A percentile compares a stretch with the other conserved stretches of the same genome.
phyloP scores from a whole-genome alignment of 2,113 vertebrate genomes.

The Nannospalax galili region DNA sequence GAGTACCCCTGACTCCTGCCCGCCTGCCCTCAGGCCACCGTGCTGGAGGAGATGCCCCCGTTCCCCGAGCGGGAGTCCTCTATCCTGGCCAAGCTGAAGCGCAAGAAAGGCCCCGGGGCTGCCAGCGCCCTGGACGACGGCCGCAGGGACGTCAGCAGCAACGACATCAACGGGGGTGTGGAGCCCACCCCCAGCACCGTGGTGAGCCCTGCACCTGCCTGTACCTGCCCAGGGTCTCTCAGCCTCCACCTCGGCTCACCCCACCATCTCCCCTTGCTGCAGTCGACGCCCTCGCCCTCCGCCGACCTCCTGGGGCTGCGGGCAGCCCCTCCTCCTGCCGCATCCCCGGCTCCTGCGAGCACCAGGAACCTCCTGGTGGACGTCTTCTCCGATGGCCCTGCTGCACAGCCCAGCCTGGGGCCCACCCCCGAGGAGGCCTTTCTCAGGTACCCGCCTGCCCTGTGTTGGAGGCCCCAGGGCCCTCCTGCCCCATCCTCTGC shows the following conservation, averaged over 20 bases:
- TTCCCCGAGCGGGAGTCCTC: slow-evolving; percentile 96
- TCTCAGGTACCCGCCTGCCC: slow-evolving; percentile 86
- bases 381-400: slow-evolving; percentile 92
- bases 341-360: slow-evolving; percentile 80
- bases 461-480: background rate
- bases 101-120: slow-evolving; percentile 94
- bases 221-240: fast-evolving
- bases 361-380: slow-evolving; percentile 93
- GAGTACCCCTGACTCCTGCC: background rate
- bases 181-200: slow-evolving; percentile 91
- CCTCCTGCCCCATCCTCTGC: background rate
- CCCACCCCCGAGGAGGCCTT: slow-evolving; percentile 92
- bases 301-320: slow-evolving; percentile 94
- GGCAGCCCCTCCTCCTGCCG: slow-evolving; percentile 83
- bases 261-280: background rate
- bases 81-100: slow-evolving; percentile 95
- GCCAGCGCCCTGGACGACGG: slow-evolving; percentile 91
- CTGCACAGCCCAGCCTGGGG: slow-evolving; percentile 82
- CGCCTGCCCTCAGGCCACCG: slow-evolving; percentile 88
- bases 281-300: slow-evolving; percentile 96
- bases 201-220: slow-evolving; percentile 81
- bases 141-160: slow-evolving; percentile 88
- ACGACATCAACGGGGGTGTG: slow-evolving; percentile 91
- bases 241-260: background rate
- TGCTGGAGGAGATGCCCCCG: slow-evolving; percentile 96